phyloP scores from a whole-genome alignment of 1,140 invertebrate species.

The Wasmannia auropunctata region DNA sequence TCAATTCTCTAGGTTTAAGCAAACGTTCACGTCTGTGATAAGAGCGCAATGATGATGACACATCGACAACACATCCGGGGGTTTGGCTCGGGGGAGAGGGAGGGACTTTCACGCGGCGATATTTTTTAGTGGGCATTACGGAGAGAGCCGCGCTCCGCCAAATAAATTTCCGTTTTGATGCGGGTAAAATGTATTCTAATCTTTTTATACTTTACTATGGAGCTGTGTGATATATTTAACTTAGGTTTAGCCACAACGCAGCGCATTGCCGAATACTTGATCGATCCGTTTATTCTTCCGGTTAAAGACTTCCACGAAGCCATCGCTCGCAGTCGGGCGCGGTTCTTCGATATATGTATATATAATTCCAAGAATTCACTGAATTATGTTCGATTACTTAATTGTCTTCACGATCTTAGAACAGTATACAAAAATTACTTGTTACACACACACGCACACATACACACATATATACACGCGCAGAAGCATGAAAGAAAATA shows the following conservation, averaged over 20 bases:
- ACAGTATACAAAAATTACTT: neutral
- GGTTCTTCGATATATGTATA: neutral
- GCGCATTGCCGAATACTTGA: neutral
- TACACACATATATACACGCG: neutral
- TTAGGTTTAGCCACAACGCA: constrained; percentile 19
- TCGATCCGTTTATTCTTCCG: constrained; percentile 13
- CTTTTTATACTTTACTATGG: constrained; percentile 57
- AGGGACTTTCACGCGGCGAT: constrained; percentile 22
- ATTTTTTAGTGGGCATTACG: constrained; percentile 60
- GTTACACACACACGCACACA: neutral
- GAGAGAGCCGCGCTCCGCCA: neutral
- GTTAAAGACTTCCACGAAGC: neutral
- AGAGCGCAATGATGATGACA: constrained; percentile 60
- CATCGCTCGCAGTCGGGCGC: neutral
- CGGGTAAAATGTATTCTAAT: constrained; percentile 51
- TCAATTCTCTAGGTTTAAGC: constrained; percentile 62
- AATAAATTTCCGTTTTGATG: constrained; percentile 56
- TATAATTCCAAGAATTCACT: constrained; percentile 30
- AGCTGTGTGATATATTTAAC: constrained; percentile 51
- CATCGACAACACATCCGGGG: constrained; percentile 28
- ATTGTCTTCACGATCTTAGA: neutral
- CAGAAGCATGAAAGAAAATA: constrained; percentile 3
- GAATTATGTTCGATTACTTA: constrained; percentile 3
- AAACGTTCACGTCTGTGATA: constrained; percentile 74
- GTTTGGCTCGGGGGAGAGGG: neutral